phyloP scores from a whole-genome alignment of 2,888 invertebrate genomes.

The Pelosia muscerda region DNA sequence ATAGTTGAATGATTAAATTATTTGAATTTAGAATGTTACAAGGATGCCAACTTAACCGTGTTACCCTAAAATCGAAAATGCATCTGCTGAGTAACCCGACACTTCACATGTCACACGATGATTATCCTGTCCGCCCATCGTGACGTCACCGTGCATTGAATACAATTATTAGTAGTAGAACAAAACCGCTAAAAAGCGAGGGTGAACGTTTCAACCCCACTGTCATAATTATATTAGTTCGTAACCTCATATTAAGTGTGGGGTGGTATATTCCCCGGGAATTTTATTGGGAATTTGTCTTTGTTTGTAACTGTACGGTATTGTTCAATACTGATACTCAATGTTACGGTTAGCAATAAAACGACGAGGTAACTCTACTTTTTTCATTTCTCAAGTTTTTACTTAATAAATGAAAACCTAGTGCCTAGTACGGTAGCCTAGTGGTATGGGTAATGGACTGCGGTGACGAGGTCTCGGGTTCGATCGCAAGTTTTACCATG shows the following conservation, averaged over 20 bases:
- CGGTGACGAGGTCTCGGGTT: no score
- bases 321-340: constrained; percentile 3
- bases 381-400: no score
- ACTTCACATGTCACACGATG: constrained; percentile 41
- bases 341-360: background rate
- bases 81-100: constrained; percentile 54
- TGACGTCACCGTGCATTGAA: constrained; percentile 58
- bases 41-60: background rate
- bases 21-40: background rate
- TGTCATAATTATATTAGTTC: constrained; percentile 75
- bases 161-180: constrained; percentile 67
- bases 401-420: no score
- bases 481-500: no score
- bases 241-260: constrained; percentile 77
- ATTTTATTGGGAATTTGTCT: constrained; percentile 29
- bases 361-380: no score
- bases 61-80: constrained; percentile 6
- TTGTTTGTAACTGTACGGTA: constrained; percentile 23
- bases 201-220: constrained; percentile 62
- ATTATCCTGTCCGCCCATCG: constrained; percentile 39
- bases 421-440: no score
- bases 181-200: constrained; percentile 69
- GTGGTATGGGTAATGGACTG: no score
- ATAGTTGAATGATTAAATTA: background rate
- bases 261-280: constrained; percentile 38